phyloP scores from a whole-genome alignment of 2,113 vertebrate genomes.

The Stegastes partitus region DNA sequence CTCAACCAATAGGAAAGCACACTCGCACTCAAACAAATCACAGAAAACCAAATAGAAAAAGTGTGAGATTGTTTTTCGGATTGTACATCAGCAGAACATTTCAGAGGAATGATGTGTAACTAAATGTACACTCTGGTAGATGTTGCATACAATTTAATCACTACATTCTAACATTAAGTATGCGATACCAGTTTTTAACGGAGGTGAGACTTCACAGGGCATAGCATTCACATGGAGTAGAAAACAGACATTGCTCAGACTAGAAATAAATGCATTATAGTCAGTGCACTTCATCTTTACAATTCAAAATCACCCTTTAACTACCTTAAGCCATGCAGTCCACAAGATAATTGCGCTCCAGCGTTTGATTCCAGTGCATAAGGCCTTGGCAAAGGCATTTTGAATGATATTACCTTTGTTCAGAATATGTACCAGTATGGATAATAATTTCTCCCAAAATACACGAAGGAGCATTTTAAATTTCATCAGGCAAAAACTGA shows the following conservation, averaged over 20 bases:
- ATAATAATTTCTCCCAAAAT: slow-evolving; percentile 29
- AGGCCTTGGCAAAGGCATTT: slow-evolving; percentile 62
- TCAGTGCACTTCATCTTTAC: slow-evolving; percentile 72
- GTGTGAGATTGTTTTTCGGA: slow-evolving; percentile 55
- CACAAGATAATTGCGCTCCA: slow-evolving; percentile 50
- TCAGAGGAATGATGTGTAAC: slow-evolving; percentile 44
- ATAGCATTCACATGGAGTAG: slow-evolving; percentile 67
- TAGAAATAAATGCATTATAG: slow-evolving; percentile 63
- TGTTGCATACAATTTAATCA: slow-evolving; percentile 62
- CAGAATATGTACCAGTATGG: slow-evolving; percentile 24
- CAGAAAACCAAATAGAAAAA: slow-evolving; percentile 54
- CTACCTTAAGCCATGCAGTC: slow-evolving; percentile 60
- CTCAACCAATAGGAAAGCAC: slow-evolving; percentile 46
- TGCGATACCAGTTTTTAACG: slow-evolving; percentile 53
- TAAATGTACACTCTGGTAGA: slow-evolving; percentile 57
- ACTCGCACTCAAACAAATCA: slow-evolving; percentile 51
- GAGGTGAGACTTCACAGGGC: slow-evolving; percentile 60
- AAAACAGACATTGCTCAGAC: slow-evolving; percentile 64
- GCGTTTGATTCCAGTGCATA: slow-evolving; percentile 73
- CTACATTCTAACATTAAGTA: slow-evolving; percentile 72
- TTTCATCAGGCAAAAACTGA: slow-evolving; percentile 55
- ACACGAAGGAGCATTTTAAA: slow-evolving; percentile 52
- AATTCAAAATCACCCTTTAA: slow-evolving; percentile 58
- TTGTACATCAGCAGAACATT: slow-evolving; percentile 77
- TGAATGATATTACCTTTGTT: slow-evolving; percentile 44